These are phyloP conservation scores for Morus bassanus DNA, from an alignment of 2,797 vertebrate species.

Conservation along the genomic window DNA sequence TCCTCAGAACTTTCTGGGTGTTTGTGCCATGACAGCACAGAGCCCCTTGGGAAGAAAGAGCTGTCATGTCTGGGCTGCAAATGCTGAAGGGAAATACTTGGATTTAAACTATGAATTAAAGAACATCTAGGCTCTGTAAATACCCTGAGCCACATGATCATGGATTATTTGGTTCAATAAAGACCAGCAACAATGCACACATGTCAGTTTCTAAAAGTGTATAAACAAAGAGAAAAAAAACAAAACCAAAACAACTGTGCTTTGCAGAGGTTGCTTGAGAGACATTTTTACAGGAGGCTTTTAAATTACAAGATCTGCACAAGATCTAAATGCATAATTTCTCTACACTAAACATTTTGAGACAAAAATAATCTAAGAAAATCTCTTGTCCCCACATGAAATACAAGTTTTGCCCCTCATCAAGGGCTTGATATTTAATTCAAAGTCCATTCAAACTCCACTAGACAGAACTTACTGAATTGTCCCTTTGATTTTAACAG, in stretches of 20 bases:
- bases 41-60: background rate
- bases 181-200: background rate
- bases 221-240: background rate
- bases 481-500: slow-evolving; percentile 20
- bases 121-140: background rate
- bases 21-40: background rate
- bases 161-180: background rate
- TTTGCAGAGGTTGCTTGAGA: background rate
- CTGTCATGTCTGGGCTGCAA: background rate
- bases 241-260: background rate
- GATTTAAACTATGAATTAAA: background rate
- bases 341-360: background rate
- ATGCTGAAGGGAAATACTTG: background rate
- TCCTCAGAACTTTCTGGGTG: background rate
- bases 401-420: background rate
- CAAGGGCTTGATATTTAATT: background rate
- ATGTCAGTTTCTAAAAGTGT: background rate
- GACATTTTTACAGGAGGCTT: background rate
- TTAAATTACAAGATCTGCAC: background rate
- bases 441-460: background rate
- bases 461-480: background rate
- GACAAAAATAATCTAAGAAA: background rate
- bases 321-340: background rate
- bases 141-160: background rate
- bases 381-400: background rate